Conservation (phyloP, 2,888 invertebrate species). For the Pyralis farinalis region DNA sequence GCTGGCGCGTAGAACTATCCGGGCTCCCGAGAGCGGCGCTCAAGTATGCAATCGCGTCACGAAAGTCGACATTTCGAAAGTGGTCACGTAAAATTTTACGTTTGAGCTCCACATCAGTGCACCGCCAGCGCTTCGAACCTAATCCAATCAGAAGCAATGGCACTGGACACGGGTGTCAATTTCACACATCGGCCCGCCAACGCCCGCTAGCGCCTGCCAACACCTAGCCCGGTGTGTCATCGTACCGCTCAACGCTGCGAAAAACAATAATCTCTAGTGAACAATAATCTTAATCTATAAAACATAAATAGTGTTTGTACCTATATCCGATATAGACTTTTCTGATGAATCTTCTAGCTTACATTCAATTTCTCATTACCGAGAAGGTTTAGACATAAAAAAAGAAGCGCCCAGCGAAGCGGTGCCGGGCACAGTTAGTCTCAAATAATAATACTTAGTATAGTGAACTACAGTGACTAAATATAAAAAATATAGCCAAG, state of each 20-base stretch:
- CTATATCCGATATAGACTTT: no score
- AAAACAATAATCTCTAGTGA: not conserved
- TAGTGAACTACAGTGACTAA: no score
- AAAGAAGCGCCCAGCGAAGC: no score
- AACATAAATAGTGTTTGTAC: no score
- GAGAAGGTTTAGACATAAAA: no score
- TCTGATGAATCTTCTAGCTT: no score
- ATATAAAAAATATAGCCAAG: no score
- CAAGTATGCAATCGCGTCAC: slow-evolving; percentile 62
- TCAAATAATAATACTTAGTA: no score
- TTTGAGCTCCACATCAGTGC: slow-evolving; percentile 66
- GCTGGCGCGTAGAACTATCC: slow-evolving; percentile 51
- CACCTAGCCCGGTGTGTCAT: not conserved
- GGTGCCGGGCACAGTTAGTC: no score
- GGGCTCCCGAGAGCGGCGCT: slow-evolving; percentile 41
- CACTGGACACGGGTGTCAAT: slow-evolving; percentile 67
- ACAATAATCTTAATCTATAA: no score
- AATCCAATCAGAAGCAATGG: slow-evolving; percentile 76
- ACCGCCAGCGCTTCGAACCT: slow-evolving; percentile 65
- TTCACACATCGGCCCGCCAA: slow-evolving; percentile 47
- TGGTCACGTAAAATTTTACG: slow-evolving; percentile 80
- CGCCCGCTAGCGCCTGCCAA: slow-evolving; percentile 15
- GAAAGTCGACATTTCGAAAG: slow-evolving; percentile 68
- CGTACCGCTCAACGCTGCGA: not conserved
- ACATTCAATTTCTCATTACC: no score